These are phyloP conservation scores for Acanthornis magna DNA, from an alignment of 2,797 vertebrate genomes.

Conservation along the genomic window DNA sequence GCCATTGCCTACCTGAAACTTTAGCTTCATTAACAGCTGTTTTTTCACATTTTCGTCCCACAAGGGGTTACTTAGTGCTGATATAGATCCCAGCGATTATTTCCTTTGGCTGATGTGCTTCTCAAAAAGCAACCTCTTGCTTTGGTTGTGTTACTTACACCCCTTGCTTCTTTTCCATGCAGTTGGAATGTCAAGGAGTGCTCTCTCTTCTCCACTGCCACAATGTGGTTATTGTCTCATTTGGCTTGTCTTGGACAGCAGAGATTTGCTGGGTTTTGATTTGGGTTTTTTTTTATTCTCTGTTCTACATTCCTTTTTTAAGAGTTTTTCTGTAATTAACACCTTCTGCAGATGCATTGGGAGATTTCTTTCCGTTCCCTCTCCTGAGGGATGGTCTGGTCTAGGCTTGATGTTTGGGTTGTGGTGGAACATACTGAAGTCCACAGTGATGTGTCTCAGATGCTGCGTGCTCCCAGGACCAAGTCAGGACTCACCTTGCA, in stretches of 20 bases:
- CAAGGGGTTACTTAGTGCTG: conserved; percentile 44
- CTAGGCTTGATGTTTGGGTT: not conserved
- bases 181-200: conserved; percentile 31
- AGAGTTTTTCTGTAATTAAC: not conserved
- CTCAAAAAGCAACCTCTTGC: conserved; percentile 30
- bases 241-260: conserved; percentile 55
- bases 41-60: not conserved
- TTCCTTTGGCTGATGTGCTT: conserved; percentile 49
- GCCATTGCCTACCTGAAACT: not conserved
- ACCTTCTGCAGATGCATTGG: not conserved
- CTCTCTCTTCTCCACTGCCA: conserved; percentile 12
- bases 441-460: not conserved
- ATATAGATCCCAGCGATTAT: conserved; percentile 35
- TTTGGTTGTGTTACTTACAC: conserved; percentile 40
- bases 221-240: conserved; percentile 50
- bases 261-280: conserved; percentile 7
- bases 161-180: not conserved
- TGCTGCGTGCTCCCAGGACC: not conserved
- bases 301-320: not conserved
- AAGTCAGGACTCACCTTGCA: not conserved
- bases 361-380: not conserved
- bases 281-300: not conserved
- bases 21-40: not conserved
- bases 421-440: not conserved
- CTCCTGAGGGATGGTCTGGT: not conserved